Conservation (phyloP, 2,113 vertebrate genomes). For the Myocastor coypus region DNA sequence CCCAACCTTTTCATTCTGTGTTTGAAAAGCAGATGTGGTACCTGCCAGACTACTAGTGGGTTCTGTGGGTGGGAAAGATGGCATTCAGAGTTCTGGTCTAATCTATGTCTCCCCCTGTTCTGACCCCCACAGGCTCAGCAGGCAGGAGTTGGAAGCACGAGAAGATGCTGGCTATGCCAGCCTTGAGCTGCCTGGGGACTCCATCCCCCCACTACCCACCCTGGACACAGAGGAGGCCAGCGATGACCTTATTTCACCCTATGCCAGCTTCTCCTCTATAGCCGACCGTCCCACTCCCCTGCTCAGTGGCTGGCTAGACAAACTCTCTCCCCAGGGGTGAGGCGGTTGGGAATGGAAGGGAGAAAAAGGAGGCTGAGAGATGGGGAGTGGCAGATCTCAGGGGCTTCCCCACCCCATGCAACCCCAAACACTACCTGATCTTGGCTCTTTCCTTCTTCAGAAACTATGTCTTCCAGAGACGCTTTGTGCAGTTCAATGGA, state of each 20-base stretch:
- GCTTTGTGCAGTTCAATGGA: constrained; percentile 96
- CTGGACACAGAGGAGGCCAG: constrained; percentile 86
- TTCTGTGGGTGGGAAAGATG: not conserved
- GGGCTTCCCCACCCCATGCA: not conserved
- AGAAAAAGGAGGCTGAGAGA: not conserved
- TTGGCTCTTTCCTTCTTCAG: constrained; percentile 83
- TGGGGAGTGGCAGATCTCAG: not conserved
- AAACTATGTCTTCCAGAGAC: constrained; percentile 98
- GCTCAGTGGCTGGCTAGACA: constrained; percentile 96
- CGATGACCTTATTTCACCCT: constrained; percentile 97
- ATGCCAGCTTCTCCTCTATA: constrained; percentile 94
- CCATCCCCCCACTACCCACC: constrained; percentile 83
- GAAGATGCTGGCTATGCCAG: constrained; percentile 92
- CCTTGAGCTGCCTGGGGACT: constrained; percentile 85
- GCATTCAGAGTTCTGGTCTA: not conserved
- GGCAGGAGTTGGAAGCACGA: constrained; percentile 71
- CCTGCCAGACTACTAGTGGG: not conserved
- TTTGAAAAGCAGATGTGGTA: not conserved
- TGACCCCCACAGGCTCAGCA: constrained; percentile 60
- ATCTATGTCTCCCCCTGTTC: constrained; percentile 27
- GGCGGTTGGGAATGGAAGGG: not conserved
- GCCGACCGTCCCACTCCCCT: constrained; percentile 89
- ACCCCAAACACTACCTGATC: not conserved
- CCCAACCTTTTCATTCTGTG: not conserved
- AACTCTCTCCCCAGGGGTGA: constrained; percentile 98